Evolutionary conservation across 2,113 vertebrate species (phyloP).

Genomic region (Gallinago media): DNA sequence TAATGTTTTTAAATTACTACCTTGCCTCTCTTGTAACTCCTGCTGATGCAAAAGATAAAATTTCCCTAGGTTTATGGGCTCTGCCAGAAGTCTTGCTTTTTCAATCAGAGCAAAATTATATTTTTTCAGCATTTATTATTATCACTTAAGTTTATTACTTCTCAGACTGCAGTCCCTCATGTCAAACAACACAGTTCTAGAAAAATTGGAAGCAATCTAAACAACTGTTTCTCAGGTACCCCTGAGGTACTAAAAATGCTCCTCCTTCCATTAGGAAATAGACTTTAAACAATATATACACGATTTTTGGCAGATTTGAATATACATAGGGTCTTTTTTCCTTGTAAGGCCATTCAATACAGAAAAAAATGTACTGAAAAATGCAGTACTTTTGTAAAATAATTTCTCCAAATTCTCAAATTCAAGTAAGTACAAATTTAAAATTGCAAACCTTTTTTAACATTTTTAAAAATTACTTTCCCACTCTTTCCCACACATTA

Average conservation of each 20-base stretch:
- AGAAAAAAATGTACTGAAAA: neutral
- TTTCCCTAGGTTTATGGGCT: neutral
- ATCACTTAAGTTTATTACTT: neutral
- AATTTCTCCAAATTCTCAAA: neutral
- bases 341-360: neutral
- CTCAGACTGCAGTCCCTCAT: neutral
- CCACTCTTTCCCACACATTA: rapidly evolving
- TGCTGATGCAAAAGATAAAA: neutral
- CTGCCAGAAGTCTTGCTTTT: neutral
- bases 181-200: neutral
- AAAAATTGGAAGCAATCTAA: neutral
- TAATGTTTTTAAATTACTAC: neutral
- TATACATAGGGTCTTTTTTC: neutral
- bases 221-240: neutral
- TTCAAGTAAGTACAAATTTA: neutral
- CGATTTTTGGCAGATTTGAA: neutral
- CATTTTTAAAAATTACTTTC: neutral
- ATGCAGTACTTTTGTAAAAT: neutral
- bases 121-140: neutral
- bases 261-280: neutral
- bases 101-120: neutral
- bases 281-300: neutral
- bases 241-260: neutral
- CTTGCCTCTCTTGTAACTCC: neutral
- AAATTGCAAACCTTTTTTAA: neutral